Base-by-base conservation (phyloP, 2,113 vertebrate species). In the Oncorhynchus clarkii region DNA sequence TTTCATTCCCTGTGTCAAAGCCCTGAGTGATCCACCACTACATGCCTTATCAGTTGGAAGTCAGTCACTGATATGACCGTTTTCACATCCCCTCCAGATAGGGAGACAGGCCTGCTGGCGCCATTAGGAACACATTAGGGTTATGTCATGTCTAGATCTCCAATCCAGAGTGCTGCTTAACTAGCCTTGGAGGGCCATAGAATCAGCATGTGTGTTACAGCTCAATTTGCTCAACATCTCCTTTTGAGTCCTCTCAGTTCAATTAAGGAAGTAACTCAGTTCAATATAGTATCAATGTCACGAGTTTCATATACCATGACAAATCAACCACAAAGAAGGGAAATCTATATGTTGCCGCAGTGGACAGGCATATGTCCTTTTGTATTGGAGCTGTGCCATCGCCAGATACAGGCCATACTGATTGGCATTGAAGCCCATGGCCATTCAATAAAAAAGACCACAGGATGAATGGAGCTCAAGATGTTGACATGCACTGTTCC, bases 1-100 rank as follows among this genome's bases (percentile, higher is more conserved):
- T 80, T 84, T 86, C 76, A 81, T 86, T 82, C 67, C 57, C 60
- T 13, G 29, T 82, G 84, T 85, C 83, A 79, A 71, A 66, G 72
- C 75, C 75, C 80, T 79, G 71, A 34, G 72, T 48, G 54, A 82
- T 74, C 67, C 65, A 26, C 73, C 71, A 74, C 86, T 86, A 82
- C 70, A 68, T 80, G 81, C 73, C 75, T 83, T 86, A 89, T 90
- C 80, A 82, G 74, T 51, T 71, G 76, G 77, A 69, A 71, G 34
- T 31, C 31, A 73, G 71, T 78, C 71, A 75, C 75, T 77, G 79
- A 86, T 62, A 60, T 84, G 87, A 86, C 88, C 84, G 75, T 69
- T 83, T 80, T 75, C 80, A 82, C 72, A 81, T 81, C 75, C 84
- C 71, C 73, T 75, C 54, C 70, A 45, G 39, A 45, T 45, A 45